Conservation (phyloP, 2,797 vertebrate species). For the Lycodopsis pacificus region DNA sequence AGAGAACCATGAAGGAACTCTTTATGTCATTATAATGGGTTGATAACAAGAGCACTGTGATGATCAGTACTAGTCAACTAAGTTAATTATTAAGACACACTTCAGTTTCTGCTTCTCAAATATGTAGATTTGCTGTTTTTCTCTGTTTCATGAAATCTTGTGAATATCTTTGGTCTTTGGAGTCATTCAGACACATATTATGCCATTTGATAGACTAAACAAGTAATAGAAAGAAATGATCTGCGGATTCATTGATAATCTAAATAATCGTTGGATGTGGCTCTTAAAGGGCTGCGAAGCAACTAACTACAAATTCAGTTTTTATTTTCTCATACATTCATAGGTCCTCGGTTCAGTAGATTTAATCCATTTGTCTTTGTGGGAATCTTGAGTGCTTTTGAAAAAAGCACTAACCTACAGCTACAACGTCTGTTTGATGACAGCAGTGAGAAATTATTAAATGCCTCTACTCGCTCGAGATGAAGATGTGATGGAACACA, state of each 20-base stretch:
- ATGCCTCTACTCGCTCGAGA: background rate
- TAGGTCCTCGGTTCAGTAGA: background rate
- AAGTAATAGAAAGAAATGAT: background rate
- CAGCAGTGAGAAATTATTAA: slow-evolving; percentile 15
- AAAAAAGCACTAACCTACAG: slow-evolving; percentile 4
- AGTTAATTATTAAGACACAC: background rate
- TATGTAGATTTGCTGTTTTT: background rate
- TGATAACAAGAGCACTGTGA: background rate
- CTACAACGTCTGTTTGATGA: slow-evolving; percentile 16
- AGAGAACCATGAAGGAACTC: background rate
- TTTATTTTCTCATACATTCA: background rate
- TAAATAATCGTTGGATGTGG: background rate
- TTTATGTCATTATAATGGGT: background rate
- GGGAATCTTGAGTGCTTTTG: background rate
- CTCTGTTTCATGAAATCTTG: background rate
- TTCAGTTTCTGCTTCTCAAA: background rate
- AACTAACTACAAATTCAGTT: background rate
- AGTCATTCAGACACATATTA: background rate
- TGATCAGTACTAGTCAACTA: background rate
- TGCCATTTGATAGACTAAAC: background rate
- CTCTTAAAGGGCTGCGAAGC: background rate
- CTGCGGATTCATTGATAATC: background rate
- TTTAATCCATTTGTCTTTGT: background rate
- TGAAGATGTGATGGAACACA: slow-evolving; percentile 24
- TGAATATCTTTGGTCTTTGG: background rate